phyloP scores from a whole-genome alignment of 2,888 invertebrate species.

The Seira ritae region DNA sequence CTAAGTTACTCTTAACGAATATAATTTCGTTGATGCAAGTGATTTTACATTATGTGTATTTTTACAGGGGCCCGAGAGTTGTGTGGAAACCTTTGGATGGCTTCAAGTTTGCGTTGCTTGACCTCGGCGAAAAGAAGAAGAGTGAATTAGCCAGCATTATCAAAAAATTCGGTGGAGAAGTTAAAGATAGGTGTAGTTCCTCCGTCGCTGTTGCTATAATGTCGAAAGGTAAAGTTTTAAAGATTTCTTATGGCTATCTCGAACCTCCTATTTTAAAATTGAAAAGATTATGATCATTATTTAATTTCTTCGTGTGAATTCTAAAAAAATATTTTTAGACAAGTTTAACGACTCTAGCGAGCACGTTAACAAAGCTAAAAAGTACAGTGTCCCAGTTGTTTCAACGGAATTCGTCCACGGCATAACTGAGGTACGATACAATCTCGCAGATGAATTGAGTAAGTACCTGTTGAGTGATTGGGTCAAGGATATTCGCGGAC shows the following conservation, averaged over 20 bases:
- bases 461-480: conserved; percentile 63
- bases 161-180: conserved; percentile 85
- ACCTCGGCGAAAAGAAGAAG: conserved; percentile 79
- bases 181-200: conserved; percentile 81
- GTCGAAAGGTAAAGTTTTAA: conserved; percentile 75
- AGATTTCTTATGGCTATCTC: background rate
- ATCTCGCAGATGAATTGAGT: conserved; percentile 61
- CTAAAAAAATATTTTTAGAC: conserved; percentile 57
- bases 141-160: conserved; percentile 84
- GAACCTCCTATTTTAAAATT: too few species aligned
- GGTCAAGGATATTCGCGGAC: conserved; percentile 55
- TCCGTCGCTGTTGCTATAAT: conserved; percentile 87
- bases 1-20: background rate
- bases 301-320: too few species aligned
- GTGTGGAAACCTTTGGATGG: conserved; percentile 80
- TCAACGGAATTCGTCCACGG: conserved; percentile 84
- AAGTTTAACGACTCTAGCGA: conserved; percentile 79
- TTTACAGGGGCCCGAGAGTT: conserved; percentile 60
- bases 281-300: too few species aligned
- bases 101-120: conserved; percentile 84
- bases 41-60: conserved; percentile 25
- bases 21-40: background rate
- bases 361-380: conserved; percentile 82
- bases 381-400: conserved; percentile 87
- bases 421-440: conserved; percentile 65